phyloP scores from a whole-genome alignment of 2,888 invertebrate species.

The Acanthacorydalis orientalis region DNA sequence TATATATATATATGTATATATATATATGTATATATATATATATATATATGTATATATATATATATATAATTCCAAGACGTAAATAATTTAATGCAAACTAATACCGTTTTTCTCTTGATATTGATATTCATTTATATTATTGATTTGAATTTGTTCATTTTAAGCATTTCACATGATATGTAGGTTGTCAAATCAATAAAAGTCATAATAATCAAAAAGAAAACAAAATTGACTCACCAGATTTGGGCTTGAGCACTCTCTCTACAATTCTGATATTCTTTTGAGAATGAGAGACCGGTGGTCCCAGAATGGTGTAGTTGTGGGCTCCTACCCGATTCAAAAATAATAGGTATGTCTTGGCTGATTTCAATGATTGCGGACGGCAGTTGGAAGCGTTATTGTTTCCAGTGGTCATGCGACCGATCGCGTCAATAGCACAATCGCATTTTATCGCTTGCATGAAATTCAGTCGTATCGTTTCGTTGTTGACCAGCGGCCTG shows the following conservation, averaged over 20 bases:
- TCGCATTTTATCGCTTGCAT: constrained; percentile 22
- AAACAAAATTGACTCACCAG: constrained; percentile 1
- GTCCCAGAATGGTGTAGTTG: constrained; percentile 36
- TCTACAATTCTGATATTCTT: constrained; percentile 11
- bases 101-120: no score
- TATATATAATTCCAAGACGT: no score
- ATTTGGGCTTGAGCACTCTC: constrained; percentile 1
- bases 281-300: constrained; percentile 27
- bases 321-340: constrained; percentile 37
- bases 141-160: no score
- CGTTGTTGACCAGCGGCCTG: constrained; percentile 26
- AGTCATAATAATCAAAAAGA: not conserved
- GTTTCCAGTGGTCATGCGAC: constrained; percentile 12
- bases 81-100: no score
- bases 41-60: no score
- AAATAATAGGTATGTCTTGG: constrained; percentile 41
- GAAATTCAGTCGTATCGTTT: constrained; percentile 33
- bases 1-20: no score
- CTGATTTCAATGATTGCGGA: constrained; percentile 16
- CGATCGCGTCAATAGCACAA: constrained; percentile 12
- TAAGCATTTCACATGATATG: no score
- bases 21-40: no score
- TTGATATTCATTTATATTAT: no score
- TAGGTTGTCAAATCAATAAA: no score
- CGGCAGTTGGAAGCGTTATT: constrained; percentile 9